Conservation (phyloP, 2,888 invertebrate species). For the Tethea ocularis region DNA sequence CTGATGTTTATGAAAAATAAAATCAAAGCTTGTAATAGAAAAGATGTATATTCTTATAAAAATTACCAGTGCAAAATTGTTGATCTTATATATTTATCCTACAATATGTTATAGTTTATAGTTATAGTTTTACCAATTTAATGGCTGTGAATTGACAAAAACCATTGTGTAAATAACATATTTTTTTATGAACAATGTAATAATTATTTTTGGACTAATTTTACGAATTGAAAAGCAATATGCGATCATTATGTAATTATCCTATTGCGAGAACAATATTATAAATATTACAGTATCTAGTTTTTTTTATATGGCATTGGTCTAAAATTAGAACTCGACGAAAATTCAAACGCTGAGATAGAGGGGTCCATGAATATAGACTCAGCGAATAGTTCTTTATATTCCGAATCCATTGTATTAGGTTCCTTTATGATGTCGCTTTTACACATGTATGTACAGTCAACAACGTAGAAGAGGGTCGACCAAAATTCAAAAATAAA, state of each 20-base stretch:
- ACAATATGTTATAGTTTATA: neutral
- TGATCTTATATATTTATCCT: neutral
- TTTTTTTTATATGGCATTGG: too few species aligned
- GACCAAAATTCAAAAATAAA: too few species aligned
- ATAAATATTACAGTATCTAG: too few species aligned
- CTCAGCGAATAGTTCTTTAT: too few species aligned
- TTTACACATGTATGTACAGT: too few species aligned
- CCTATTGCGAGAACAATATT: neutral
- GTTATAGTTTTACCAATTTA: neutral
- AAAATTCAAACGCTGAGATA: too few species aligned
- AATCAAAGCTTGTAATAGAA: neutral
- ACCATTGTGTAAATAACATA: constrained; percentile 5
- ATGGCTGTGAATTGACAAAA: constrained; percentile 7
- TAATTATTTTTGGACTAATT: neutral
- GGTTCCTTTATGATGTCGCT: too few species aligned
- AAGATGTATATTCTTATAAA: constrained; percentile 3
- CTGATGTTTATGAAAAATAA: neutral
- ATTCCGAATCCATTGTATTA: too few species aligned
- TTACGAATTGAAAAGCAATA: neutral
- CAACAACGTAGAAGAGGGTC: too few species aligned
- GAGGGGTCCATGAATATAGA: too few species aligned
- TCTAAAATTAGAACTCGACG: too few species aligned
- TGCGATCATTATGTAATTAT: neutral
- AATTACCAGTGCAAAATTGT: neutral
- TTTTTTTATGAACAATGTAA: neutral